These are phyloP conservation scores for Stomatorhinus ivindoensis DNA, from an alignment of 2,113 vertebrate species.

Conservation along the genomic window DNA sequence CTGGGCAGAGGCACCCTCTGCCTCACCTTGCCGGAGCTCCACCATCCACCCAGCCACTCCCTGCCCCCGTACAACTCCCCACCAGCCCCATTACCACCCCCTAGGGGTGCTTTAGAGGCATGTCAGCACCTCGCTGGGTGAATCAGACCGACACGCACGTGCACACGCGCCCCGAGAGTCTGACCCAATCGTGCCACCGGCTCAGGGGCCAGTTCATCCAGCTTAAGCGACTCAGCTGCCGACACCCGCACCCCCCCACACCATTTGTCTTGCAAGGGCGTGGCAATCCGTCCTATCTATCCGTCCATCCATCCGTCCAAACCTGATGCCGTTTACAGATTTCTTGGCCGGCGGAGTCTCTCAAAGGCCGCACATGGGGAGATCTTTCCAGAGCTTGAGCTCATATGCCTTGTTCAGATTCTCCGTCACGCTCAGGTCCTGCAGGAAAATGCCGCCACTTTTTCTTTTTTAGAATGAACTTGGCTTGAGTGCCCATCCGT, in stretches of 20 bases:
- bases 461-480: background rate
- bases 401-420: background rate
- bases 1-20: background rate
- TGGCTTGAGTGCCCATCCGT: background rate
- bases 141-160: background rate
- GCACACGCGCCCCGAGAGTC: background rate
- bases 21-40: background rate
- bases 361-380: background rate
- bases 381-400: no score
- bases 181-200: background rate
- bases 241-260: background rate
- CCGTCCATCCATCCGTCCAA: background rate
- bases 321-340: background rate
- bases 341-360: background rate
- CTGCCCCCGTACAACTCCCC: background rate
- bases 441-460: background rate
- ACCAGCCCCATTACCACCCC: background rate
- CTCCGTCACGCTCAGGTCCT: background rate
- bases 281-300: no score
- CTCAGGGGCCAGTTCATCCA: background rate
- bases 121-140: background rate
- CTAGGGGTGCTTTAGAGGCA: background rate
- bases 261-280: background rate
- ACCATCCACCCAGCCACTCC: background rate
- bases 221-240: background rate